These are phyloP conservation scores for Zaprionus lachaisei DNA, from an alignment of 1,140 invertebrate genomes.

Conservation along the genomic window DNA sequence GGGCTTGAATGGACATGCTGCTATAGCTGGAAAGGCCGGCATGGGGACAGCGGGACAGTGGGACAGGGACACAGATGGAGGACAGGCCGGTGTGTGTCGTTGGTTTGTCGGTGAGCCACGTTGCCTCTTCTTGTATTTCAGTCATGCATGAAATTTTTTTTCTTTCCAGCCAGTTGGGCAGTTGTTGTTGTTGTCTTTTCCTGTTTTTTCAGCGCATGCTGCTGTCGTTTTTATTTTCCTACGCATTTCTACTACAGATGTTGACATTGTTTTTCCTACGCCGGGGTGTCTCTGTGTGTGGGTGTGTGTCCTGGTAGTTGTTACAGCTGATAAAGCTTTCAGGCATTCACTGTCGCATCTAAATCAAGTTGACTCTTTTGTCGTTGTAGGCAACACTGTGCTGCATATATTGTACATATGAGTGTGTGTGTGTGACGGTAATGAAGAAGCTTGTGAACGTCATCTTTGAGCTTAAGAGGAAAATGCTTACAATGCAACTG, in stretches of 20 bases:
- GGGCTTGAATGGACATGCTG: not conserved
- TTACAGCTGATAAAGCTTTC: constrained; percentile 72
- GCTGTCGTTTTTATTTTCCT: constrained; percentile 44
- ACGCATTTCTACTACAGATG: constrained; percentile 52
- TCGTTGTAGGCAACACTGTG: constrained; percentile 8
- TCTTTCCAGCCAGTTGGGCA: constrained; percentile 67
- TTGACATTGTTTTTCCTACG: constrained; percentile 53
- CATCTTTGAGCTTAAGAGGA: not conserved
- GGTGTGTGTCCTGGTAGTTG: constrained; percentile 29
- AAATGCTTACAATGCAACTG: not conserved
- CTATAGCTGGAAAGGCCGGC: not conserved
- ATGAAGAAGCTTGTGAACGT: not conserved
- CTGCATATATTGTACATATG: not conserved
- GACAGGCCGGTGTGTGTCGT: not conserved
- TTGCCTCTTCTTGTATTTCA: constrained; percentile 67
- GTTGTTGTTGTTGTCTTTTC: constrained; percentile 39
- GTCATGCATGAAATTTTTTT: constrained; percentile 76
- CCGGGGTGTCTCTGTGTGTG: constrained; percentile 7
- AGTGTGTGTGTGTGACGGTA: not conserved
- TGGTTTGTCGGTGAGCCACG: not conserved
- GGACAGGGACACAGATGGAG: not conserved
- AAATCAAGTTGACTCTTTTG: constrained; percentile 57
- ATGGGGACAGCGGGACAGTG: not conserved
- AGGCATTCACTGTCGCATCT: constrained; percentile 53
- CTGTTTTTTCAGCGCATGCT: constrained; percentile 33